phyloP scores from a whole-genome alignment of 2,797 vertebrate genomes.

The Paguma larvata region DNA sequence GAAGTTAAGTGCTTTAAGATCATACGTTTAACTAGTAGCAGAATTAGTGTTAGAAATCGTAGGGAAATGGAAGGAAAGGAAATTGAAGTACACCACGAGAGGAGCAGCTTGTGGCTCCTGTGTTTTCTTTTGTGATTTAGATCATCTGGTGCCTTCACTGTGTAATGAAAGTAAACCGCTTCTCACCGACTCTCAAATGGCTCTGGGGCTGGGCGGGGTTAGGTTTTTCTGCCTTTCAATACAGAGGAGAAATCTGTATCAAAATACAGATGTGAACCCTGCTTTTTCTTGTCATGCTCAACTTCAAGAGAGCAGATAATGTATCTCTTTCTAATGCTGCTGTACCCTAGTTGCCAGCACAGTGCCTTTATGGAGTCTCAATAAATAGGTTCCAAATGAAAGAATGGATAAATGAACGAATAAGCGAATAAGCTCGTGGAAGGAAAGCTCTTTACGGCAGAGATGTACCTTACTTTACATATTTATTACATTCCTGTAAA shows the following conservation, averaged over 20 bases:
- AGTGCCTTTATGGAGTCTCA: background rate
- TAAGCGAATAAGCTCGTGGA: background rate
- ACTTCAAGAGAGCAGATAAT: background rate
- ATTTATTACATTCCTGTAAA: conserved; percentile 20
- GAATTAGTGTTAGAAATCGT: background rate
- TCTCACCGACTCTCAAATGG: background rate
- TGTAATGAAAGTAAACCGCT: background rate
- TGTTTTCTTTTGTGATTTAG: conserved; percentile 37
- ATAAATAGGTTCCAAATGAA: background rate
- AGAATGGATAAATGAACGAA: background rate
- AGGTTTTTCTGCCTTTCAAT: background rate
- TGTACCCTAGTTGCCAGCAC: background rate
- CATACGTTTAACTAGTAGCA: background rate
- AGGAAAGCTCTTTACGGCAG: background rate
- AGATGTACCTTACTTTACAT: background rate
- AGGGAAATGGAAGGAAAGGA: background rate
- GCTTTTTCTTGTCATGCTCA: background rate
- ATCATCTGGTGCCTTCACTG: background rate
- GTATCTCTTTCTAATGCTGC: background rate
- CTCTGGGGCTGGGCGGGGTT: background rate
- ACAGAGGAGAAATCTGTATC: background rate
- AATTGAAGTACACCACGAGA: background rate
- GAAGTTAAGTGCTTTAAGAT: background rate
- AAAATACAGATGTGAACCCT: background rate
- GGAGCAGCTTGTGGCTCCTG: background rate